Base-by-base conservation (phyloP, 1,140 invertebrate genomes). In the Archivesica marissinica region DNA sequence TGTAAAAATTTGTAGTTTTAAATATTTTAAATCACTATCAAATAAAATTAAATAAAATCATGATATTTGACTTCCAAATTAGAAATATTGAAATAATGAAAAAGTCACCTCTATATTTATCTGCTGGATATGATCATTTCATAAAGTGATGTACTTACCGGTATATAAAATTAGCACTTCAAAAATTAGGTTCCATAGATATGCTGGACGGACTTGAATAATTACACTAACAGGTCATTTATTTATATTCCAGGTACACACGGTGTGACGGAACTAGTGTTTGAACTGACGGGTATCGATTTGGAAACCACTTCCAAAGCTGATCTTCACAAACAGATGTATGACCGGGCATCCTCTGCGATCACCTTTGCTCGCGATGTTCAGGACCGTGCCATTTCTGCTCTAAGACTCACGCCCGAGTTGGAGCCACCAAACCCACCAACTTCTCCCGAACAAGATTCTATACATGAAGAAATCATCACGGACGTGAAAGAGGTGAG, bases 271-370 rank as follows among this genome's bases (percentile, higher is more conserved):
- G 92, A 93, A 20, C 83, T 93, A 4, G 89, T 93, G 28, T 89
- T 89, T 88, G 92, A 93, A 54, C 25, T 93, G 81, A 92, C 92
- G 74, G 93, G 93, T n/a, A 89, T 93, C 77, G 92, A 93, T 70
- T 76, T 93, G 13, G 87, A 70, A 41, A 87, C 87, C 39, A 90
- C 90, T 47, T 89, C 86, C 0, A 91, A 92, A 85, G 91, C 92
- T 64, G 92, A 93, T 54, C 85, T 93, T 2, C 88, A 91, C 50
- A 90, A 89, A 70, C 92, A 92, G 25, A 89, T 66, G 11, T 44
- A 81, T 9, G 92, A 93, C 41, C 72, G 86, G 17, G 89, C 89
- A 17, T 78, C 88, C 6, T 93, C 92, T 33, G 90, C 86, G 11
- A 84, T 89, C 33, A 64, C 54, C n/a, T 91, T 91, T 78, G 87